Evolutionary conservation across 2,888 invertebrate species (phyloP).

Genomic region (Ormyrus thymus): DNA sequence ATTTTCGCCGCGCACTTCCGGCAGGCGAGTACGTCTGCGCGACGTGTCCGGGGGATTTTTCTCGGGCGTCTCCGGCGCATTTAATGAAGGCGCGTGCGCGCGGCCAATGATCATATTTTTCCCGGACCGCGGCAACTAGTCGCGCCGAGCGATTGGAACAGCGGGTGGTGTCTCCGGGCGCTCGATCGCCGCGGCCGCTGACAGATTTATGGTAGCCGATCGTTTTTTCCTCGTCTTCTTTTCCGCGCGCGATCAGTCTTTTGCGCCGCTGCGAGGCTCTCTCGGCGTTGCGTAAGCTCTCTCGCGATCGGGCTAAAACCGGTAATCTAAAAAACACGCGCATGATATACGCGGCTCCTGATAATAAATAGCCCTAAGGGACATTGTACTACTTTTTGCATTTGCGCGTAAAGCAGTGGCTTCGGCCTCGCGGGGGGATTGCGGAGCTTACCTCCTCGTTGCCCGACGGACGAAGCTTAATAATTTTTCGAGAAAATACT

Average conservation of each 20-base stretch:
- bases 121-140: constrained; percentile 1
- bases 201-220: constrained; percentile 49
- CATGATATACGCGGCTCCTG: constrained; percentile 36
- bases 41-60: no score
- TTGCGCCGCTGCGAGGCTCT: constrained; percentile 30
- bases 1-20: no score
- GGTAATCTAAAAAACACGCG: constrained; percentile 45
- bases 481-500: no score
- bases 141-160: constrained; percentile 36
- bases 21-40: no score
- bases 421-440: no score
- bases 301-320: constrained; percentile 57
- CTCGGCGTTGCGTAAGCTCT: constrained; percentile 60
- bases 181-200: constrained; percentile 26
- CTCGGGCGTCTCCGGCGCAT: not conserved
- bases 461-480: no score
- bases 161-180: constrained; percentile 49
- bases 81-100: constrained; percentile 15
- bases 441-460: no score
- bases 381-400: constrained; percentile 48
- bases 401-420: constrained; percentile 6
- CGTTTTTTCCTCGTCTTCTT: constrained; percentile 19
- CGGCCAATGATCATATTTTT: constrained; percentile 31
- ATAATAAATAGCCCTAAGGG: constrained; percentile 50
- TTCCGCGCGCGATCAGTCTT: not conserved